Evolutionary conservation across 2,797 vertebrate genomes (phyloP).

Genomic region (Lerista edwardsae): DNA sequence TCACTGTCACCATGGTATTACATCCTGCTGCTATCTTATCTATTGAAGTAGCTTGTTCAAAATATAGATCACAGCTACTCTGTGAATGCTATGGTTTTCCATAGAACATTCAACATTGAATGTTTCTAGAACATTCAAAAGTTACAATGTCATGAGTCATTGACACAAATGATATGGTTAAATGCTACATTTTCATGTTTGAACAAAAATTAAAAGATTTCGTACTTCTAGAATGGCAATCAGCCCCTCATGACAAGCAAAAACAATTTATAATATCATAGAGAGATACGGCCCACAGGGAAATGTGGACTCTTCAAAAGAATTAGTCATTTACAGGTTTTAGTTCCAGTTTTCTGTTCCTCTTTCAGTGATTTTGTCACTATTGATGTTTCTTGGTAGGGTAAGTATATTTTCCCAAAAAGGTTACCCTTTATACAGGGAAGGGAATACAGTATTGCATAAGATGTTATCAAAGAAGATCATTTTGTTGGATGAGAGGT

Average conservation of each 20-base stretch:
- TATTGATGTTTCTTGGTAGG: neutral
- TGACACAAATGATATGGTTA: neutral
- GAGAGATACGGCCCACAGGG: neutral
- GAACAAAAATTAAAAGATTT: neutral
- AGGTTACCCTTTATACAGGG: neutral
- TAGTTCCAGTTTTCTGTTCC: neutral
- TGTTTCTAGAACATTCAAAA: neutral
- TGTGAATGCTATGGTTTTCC: neutral
- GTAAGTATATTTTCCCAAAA: neutral
- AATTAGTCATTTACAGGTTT: neutral
- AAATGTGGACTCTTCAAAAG: neutral
- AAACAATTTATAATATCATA: neutral
- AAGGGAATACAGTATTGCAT: neutral
- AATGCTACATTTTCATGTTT: neutral
- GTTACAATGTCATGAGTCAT: accelerated
- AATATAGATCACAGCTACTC: accelerated
- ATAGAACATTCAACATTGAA: neutral
- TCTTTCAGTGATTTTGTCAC: neutral
- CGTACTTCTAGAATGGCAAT: neutral
- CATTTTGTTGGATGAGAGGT: neutral
- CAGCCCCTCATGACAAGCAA: neutral
- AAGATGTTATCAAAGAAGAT: neutral
- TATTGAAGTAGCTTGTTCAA: neutral
- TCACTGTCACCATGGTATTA: neutral
- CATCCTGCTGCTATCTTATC: neutral